These are phyloP conservation scores for Heteronetta atricapilla DNA, from an alignment of 2,113 vertebrate species.

Conservation along the genomic window DNA sequence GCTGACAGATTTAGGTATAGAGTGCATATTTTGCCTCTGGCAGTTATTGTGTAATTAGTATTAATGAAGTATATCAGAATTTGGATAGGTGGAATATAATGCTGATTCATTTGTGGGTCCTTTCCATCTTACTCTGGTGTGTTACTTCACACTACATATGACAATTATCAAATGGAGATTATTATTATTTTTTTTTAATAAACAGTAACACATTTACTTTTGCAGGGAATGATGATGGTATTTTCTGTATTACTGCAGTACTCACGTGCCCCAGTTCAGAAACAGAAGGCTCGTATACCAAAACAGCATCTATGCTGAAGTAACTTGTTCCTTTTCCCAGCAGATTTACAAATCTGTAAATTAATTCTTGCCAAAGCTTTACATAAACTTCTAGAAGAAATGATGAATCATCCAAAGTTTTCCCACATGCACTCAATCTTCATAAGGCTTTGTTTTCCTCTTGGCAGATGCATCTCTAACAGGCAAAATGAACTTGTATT, in stretches of 20 bases:
- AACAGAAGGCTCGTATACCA: neutral
- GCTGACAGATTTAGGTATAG: constrained; percentile 85
- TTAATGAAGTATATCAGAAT: constrained; percentile 85
- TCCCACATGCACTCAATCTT: neutral
- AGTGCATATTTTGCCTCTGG: constrained; percentile 85
- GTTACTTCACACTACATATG: neutral
- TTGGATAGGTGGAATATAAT: constrained; percentile 80
- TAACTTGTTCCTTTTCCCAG: neutral
- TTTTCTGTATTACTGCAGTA: neutral
- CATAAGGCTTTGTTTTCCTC: constrained; percentile 21
- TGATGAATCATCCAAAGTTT: neutral
- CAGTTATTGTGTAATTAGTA: constrained; percentile 83
- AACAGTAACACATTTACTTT: neutral
- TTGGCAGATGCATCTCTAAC: neutral
- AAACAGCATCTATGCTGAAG: neutral
- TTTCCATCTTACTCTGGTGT: neutral
- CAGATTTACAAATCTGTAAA: neutral
- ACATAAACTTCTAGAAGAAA: neutral
- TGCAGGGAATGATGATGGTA: neutral
- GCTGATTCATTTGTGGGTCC: neutral
- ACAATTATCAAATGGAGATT: neutral
- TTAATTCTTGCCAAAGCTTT: neutral
- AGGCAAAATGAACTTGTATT: neutral
- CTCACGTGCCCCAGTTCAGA: neutral
- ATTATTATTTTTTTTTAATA: too few relatives aligned